Evolutionary conservation across 2,797 vertebrate species (phyloP), one percentile per base, ranked within the genome.

Genomic region (Spinus pinus): DNA sequence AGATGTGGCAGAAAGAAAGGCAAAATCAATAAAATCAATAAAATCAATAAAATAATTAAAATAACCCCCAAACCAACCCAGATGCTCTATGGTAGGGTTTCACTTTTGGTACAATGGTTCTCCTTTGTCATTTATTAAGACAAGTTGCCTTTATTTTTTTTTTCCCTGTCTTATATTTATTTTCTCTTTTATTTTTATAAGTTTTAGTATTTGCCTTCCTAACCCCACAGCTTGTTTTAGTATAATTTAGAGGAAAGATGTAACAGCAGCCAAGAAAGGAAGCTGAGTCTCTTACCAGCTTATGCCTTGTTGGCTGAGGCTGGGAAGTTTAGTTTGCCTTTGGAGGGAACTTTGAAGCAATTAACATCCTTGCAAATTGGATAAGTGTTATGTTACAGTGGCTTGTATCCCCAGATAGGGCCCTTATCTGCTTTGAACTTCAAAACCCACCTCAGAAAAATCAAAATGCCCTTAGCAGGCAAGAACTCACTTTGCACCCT

Each of bases 391-490:
- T 66, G 88, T 96, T 97, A 96, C 92, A 84, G 89, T 56, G 42
- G 37, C 81, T 96, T 95, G 75, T 60, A 95, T 60, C 13, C 53
- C 81, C 80, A 94, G 90, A 95, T 93, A 96, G 60, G 80, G 75
- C 47, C 10, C 51, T 92, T 95, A 81, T 47, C 74, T 96, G 58
- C 97, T 97, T 96, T 97, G 94, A 96, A 97, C 90, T 96, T 96
- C 92, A 94, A 35, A 94, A 97, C 94, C 41, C 91, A 81, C 57
- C 69, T 96, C 81, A 94, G 91, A 96, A 97, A 96, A 95, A 96
- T 96, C 85, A 86, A 95, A 96, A 97, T 89, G 61, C 70, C 56
- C 49, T 90, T 91, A 95, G 81, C 62, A 94, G 89, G 58, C 47
- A 95, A 96, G 77, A 90, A 87, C 75, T 97, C 69, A 35, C 69